Conservation (phyloP, 2,797 vertebrate species). For the Phrynocephalus forsythii region DNA sequence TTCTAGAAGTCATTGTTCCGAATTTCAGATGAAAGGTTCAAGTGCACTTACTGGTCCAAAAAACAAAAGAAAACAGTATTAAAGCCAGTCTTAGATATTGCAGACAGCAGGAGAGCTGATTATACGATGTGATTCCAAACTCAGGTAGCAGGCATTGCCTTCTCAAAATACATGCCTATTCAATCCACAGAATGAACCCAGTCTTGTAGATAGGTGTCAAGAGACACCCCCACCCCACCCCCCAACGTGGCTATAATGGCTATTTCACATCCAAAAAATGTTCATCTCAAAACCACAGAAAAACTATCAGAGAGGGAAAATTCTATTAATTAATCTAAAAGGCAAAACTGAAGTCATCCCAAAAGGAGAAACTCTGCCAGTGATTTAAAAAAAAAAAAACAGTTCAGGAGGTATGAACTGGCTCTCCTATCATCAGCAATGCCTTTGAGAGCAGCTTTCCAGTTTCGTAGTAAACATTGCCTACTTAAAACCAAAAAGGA, state of each 20-base stretch:
- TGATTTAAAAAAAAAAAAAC: too few species aligned
- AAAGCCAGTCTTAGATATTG: not conserved
- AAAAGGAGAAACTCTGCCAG: not conserved
- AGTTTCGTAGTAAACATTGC: not conserved
- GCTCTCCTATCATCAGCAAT: not conserved
- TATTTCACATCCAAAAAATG: not conserved
- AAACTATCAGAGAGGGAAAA: not conserved
- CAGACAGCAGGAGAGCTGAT: not conserved
- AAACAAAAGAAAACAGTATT: conserved; percentile 3
- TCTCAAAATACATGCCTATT: not conserved
- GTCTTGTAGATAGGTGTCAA: not conserved
- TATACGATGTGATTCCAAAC: not conserved
- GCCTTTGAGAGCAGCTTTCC: not conserved
- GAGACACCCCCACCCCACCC: too few species aligned
- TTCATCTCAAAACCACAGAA: not conserved
- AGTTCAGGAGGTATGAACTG: not conserved
- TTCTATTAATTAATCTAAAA: not conserved
- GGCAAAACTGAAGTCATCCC: not conserved
- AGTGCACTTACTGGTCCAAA: conserved; percentile 34
- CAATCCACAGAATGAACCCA: not conserved
- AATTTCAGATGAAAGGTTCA: conserved; percentile 39
- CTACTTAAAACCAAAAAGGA: not conserved
- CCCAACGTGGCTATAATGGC: not conserved
- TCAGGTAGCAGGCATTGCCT: not conserved
- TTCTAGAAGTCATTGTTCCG: conserved; percentile 96